Base-by-base conservation (phyloP, 2,888 invertebrate genomes). In the Melipona beecheii region DNA sequence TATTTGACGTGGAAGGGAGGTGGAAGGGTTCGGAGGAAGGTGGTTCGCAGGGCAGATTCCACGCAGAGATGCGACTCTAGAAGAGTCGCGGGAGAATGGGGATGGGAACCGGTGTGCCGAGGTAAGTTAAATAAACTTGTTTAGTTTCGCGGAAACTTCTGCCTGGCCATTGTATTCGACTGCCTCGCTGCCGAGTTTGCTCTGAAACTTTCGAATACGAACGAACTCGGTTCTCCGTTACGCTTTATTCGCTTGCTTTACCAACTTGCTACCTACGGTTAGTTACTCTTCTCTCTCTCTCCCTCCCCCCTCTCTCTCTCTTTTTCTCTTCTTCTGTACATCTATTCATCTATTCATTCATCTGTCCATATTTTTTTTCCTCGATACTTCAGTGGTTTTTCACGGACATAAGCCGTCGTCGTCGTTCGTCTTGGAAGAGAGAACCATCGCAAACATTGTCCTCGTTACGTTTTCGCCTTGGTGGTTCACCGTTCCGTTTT, bases 51-150 rank as follows among this genome's bases (percentile, higher is more conserved):
- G 82, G 79, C 78, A 81, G 81, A 82, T 74, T 81, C 79, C 24
- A 71, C 54, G 70, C 65, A 73, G 78, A 62, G 80, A 75, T 79
- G 73, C 75, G 71, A 74, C 56, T 68, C 54, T 70, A 24, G 82
- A 78, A 81, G 80, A 78, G 81, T 56, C 64, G 86, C 27, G 75
- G 78, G 69, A 74, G 76, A 71, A 58, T 70, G 75, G 75, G 84
- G 74, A 84, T 76, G 83, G 81, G 83, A 86, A 81, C 76, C 85
- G 85, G 87, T 88, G 88, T 83, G 85, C 89, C 80, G 88, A 91
- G 92, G 90, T 92, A 93, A 93, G 93, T 94, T 94, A 93, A 94
- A 93, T 93, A 94, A 93, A 93, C 94, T 93, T 93, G 93, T 94
- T 94, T 93, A 93, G 93, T 92, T 93, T 92, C 87, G 90, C 89